Conservation (phyloP, 2,888 invertebrate species). For the Phaedon cochleariae region DNA sequence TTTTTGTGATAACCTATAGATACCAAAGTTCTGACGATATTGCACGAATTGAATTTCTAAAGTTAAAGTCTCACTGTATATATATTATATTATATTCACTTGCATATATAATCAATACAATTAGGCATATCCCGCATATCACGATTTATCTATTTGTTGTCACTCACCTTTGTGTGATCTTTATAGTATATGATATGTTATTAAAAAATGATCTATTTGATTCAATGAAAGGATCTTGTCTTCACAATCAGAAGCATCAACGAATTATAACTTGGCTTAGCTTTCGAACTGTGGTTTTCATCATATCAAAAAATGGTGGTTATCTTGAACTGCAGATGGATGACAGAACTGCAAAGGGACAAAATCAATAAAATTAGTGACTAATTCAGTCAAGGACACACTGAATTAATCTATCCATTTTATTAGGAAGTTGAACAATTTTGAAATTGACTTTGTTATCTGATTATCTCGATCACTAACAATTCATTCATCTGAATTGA, state of each 20-base stretch:
- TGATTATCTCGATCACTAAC: background rate
- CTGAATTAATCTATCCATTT: background rate
- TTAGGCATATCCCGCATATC: background rate
- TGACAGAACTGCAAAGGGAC: too few relatives aligned
- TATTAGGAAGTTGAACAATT: background rate
- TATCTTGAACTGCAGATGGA: too few relatives aligned
- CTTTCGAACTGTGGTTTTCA: too few relatives aligned
- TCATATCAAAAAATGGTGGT: too few relatives aligned
- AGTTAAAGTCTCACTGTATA: background rate
- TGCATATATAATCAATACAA: background rate
- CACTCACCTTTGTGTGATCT: too few relatives aligned
- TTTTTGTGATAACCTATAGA: constrained; percentile 8
- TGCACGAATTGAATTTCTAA: background rate
- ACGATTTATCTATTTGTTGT: background rate
- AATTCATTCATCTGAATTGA: too few relatives aligned
- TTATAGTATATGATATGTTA: too few relatives aligned
- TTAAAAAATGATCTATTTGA: too few relatives aligned
- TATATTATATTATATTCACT: background rate
- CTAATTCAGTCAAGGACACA: background rate
- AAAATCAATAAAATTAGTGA: background rate
- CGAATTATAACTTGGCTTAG: too few relatives aligned
- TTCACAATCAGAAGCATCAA: too few relatives aligned
- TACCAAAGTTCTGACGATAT: background rate
- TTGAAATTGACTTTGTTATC: background rate
- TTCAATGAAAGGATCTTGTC: too few relatives aligned